A percentile compares a stretch with the other conserved stretches of the same genome.
phyloP scores from a whole-genome alignment of 2,113 vertebrate species.

The Pachypanchax playfairii region DNA sequence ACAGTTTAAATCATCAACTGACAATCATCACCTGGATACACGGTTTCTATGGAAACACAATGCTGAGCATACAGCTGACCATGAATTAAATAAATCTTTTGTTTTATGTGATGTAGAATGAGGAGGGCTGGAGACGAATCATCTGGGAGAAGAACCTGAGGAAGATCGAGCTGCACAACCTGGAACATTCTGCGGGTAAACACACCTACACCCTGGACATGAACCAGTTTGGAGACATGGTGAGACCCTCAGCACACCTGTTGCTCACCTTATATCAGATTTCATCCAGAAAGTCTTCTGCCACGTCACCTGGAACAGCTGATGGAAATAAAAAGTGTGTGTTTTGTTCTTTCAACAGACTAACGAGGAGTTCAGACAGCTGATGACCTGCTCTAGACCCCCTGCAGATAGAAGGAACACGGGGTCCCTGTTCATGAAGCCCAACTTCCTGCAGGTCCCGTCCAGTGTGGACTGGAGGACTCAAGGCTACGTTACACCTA shows the following conservation, averaged over 20 bases:
- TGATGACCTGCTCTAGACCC: constrained; percentile 86
- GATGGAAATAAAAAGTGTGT: too few species aligned
- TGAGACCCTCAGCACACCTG: too few species aligned
- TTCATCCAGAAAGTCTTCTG: too few species aligned
- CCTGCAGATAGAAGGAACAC: constrained; percentile 58
- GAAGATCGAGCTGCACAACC: constrained; percentile 92
- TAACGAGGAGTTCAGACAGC: constrained; percentile 89
- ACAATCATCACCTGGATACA: too few species aligned
- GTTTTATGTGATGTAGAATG: constrained; percentile 75
- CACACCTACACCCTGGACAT: constrained; percentile 88
- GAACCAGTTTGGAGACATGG: constrained; percentile 98
- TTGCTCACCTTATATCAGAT: too few species aligned
- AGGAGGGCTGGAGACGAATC: constrained; percentile 90
- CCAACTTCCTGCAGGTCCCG: constrained; percentile 78
- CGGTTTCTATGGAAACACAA: too few species aligned
- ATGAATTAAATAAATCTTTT: too few species aligned
- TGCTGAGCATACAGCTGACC: too few species aligned
- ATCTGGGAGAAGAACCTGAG: constrained; percentile 96
- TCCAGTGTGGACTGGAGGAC: constrained; percentile 87
- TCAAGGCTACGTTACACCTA: constrained; percentile 83
- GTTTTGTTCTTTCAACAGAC: too few species aligned
- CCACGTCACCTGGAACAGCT: too few species aligned
- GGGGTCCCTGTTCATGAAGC: constrained; percentile 83
- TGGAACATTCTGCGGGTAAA: constrained; percentile 87
- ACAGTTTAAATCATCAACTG: too few species aligned